A percentile compares a stretch with the other conserved stretches of the same genome.
Conservation (phyloP, 2,797 vertebrate species). For the Graptemys geographica region DNA sequence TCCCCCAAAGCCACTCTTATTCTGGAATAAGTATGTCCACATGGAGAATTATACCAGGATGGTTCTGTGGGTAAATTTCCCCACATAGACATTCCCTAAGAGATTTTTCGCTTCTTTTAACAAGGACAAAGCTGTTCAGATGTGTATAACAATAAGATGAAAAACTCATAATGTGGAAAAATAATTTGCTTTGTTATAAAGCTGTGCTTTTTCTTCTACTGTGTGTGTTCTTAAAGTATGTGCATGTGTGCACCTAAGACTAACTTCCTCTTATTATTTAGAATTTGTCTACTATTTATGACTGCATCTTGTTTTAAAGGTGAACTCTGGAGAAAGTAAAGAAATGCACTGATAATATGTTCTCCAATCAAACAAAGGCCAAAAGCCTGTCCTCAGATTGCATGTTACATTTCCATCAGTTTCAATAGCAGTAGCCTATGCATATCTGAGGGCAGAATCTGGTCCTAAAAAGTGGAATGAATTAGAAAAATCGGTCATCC, state of each 20-base stretch:
- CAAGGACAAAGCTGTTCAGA: neutral
- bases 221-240: neutral
- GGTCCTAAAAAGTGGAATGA: neutral
- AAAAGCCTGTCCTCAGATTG: neutral
- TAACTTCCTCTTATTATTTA: neutral
- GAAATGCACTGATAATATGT: accelerated
- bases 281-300: neutral
- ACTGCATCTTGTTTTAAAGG: neutral
- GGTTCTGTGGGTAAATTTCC: neutral
- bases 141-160: neutral
- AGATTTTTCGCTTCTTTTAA: neutral
- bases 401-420: neutral
- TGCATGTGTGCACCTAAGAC: neutral
- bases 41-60: neutral
- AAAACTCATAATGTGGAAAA: neutral
- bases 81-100: neutral
- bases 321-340: neutral
- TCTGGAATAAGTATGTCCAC: neutral
- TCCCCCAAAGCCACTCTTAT: neutral
- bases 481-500: neutral
- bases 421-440: accelerated
- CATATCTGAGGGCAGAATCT: neutral
- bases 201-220: neutral
- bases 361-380: neutral
- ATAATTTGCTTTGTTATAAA: neutral